phyloP scores from a whole-genome alignment of 2,888 invertebrate genomes.

The Adelphocoris suturalis region DNA sequence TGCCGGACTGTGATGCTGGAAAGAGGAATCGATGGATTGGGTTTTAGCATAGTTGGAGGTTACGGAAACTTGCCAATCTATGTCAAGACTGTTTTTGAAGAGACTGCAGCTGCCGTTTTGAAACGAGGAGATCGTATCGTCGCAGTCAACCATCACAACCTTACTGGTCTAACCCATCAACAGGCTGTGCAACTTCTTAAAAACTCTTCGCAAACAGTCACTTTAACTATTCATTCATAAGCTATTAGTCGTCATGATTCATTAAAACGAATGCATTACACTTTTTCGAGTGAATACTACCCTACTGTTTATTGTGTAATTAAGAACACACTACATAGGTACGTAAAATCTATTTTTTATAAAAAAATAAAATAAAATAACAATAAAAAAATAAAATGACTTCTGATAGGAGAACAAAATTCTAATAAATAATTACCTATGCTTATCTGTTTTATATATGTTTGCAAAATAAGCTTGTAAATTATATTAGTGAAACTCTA shows the following conservation, averaged over 20 bases:
- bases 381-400: slow-evolving; percentile 24
- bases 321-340: slow-evolving; percentile 51
- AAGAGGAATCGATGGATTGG: slow-evolving; percentile 81
- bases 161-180: slow-evolving; percentile 79
- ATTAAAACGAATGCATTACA: slow-evolving; percentile 34
- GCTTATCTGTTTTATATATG: slow-evolving; percentile 63
- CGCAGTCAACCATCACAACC: slow-evolving; percentile 78
- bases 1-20: slow-evolving; percentile 79
- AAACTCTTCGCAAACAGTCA: slow-evolving; percentile 80
- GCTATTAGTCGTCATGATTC: slow-evolving; percentile 40
- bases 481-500: slow-evolving; percentile 41
- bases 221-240: slow-evolving; percentile 77
- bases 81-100: slow-evolving; percentile 79
- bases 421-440: slow-evolving; percentile 52
- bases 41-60: slow-evolving; percentile 82
- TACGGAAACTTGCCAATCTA: slow-evolving; percentile 81
- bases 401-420: slow-evolving; percentile 51
- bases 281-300: slow-evolving; percentile 24
- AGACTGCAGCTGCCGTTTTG: slow-evolving; percentile 77
- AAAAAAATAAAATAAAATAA: slow-evolving; percentile 32
- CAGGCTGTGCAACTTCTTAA: slow-evolving; percentile 79
- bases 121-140: slow-evolving; percentile 79
- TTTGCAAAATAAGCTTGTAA: slow-evolving; percentile 60
- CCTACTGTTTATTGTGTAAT: slow-evolving; percentile 54
- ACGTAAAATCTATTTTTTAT: slow-evolving; percentile 70